phyloP scores from a whole-genome alignment of 2,888 invertebrate genomes.

The Trachelus iudaicus region DNA sequence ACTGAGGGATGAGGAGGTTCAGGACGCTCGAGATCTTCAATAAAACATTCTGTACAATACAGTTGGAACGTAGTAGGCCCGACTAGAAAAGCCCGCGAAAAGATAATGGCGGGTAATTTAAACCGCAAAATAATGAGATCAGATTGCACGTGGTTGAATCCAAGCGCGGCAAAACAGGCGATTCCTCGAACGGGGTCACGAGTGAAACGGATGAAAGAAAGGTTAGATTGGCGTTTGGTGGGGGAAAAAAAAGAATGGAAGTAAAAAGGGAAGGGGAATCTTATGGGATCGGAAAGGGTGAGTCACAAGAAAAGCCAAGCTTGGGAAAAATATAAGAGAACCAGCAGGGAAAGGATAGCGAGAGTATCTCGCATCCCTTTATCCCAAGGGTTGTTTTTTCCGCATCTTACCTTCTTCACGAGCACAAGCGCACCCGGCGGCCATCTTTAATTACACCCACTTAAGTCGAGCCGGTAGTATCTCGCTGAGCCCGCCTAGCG shows the following conservation, averaged over 20 bases:
- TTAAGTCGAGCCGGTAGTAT: conserved; percentile 39
- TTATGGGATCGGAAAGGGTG: neutral
- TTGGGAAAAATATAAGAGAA: neutral
- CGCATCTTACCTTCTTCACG: neutral
- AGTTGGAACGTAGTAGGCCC: neutral
- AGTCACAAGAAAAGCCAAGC: neutral
- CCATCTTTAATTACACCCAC: conserved; percentile 56
- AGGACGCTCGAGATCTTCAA: neutral
- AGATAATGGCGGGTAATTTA: conserved; percentile 43
- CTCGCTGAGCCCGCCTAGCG: neutral
- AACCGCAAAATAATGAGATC: conserved; percentile 38
- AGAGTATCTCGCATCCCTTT: conserved; percentile 3
- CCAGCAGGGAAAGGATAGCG: neutral
- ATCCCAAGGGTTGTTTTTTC: conserved; percentile 2
- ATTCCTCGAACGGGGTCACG: conserved; percentile 14
- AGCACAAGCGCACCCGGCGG: conserved; percentile 6
- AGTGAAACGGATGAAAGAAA: neutral
- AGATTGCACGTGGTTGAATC: conserved; percentile 33
- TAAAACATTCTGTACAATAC: neutral
- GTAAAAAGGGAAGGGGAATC: neutral
- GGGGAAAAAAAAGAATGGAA: neutral
- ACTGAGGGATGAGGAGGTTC: neutral
- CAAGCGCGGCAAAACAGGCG: conserved; percentile 22
- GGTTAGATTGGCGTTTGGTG: no score
- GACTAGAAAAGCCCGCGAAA: neutral